Evolutionary conservation across 2,888 invertebrate genomes (phyloP).

Genomic region (Spatulosminthurus flaviceps): DNA sequence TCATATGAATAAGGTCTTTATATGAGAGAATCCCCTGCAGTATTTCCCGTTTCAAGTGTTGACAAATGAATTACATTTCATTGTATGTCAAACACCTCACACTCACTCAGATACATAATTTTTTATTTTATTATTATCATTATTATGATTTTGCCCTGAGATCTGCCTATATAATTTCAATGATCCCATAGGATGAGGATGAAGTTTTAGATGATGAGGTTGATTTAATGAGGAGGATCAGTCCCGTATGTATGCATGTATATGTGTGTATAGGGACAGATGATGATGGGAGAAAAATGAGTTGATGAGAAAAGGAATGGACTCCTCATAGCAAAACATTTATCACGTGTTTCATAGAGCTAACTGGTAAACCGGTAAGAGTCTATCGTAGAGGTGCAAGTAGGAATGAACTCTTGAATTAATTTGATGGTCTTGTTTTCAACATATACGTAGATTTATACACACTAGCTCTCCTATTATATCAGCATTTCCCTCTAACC

Average conservation of each 20-base stretch:
- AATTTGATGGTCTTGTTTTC: conserved; percentile 43
- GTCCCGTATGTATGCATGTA: neutral
- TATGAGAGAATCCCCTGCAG: no score
- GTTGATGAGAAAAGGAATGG: conserved; percentile 37
- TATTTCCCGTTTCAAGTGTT: neutral
- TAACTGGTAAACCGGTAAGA: conserved; percentile 41
- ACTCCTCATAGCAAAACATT: conserved; percentile 34
- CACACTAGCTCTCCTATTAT: neutral
- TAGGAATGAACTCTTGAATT: conserved; percentile 47
- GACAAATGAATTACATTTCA: conserved; percentile 15
- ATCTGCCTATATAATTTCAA: neutral
- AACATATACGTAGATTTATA: no score
- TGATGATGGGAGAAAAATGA: conserved; percentile 32
- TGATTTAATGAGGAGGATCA: conserved; percentile 9
- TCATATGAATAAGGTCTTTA: neutral
- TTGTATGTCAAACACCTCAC: conserved; percentile 25
- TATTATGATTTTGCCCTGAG: no score
- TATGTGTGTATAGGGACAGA: no score
- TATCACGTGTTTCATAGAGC: conserved; percentile 34
- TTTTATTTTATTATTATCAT: neutral
- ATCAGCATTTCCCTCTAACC: neutral
- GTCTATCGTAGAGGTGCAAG: no score
- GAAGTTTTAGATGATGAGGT: neutral
- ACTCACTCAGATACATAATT: neutral
- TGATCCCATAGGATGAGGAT: neutral